A percentile compares a stretch with the other conserved stretches of the same genome.
These are phyloP conservation scores for Cottus gobio DNA, from an alignment of 2,113 vertebrate genomes.

Conservation along the genomic window DNA sequence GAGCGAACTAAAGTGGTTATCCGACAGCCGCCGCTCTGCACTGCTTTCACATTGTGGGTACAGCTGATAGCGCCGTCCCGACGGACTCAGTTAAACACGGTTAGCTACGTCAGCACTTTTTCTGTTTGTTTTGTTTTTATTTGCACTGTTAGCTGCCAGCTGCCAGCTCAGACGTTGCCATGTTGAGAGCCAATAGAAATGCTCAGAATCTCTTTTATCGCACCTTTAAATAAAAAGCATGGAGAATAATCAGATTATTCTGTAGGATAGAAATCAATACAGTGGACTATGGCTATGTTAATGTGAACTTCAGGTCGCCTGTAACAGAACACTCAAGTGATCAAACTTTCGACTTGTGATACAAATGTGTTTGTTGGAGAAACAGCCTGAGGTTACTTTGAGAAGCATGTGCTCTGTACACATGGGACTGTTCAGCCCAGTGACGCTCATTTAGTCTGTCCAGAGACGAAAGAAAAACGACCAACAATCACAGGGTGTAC, in stretches of 20 bases:
- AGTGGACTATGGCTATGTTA: neutral
- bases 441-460: conserved; percentile 24
- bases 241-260: neutral
- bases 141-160: too few relatives aligned
- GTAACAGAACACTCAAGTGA: conserved; percentile 4
- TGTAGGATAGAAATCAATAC: too few relatives aligned
- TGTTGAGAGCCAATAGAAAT: too few relatives aligned
- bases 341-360: conserved; percentile 24
- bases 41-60: too few relatives aligned
- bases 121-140: too few relatives aligned
- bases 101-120: too few relatives aligned
- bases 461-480: conserved; percentile 59
- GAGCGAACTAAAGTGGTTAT: too few relatives aligned
- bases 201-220: too few relatives aligned
- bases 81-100: too few relatives aligned
- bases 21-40: too few relatives aligned
- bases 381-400: conserved; percentile 55
- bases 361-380: conserved; percentile 47
- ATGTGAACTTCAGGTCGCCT: neutral
- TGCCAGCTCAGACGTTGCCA: too few relatives aligned
- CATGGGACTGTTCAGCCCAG: conserved; percentile 64
- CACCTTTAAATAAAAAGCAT: neutral
- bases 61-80: too few relatives aligned
- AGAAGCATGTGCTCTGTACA: conserved; percentile 63
- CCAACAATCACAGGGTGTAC: conserved; percentile 47